Conservation (phyloP, 2,888 invertebrate species). For the Tetragnatha montana region DNA sequence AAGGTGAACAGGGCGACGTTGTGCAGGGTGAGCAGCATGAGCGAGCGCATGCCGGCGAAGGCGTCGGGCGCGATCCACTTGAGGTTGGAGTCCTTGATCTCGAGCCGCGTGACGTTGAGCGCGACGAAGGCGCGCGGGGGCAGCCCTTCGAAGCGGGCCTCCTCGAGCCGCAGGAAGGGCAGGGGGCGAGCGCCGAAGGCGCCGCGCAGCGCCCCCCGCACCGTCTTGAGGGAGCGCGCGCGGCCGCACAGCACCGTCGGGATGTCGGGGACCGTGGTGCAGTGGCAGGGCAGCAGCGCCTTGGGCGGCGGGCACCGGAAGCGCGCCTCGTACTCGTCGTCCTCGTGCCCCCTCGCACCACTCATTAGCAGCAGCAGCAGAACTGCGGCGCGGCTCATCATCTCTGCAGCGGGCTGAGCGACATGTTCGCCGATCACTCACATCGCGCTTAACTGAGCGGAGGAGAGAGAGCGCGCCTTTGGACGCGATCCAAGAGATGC, state of each 20-base stretch:
- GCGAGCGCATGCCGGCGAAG: slow-evolving; percentile 50
- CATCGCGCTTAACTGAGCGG: too few species aligned
- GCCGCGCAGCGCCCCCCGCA: slow-evolving; percentile 30
- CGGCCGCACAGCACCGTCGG: slow-evolving; percentile 53
- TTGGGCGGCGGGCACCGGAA: slow-evolving; percentile 58
- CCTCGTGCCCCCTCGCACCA: slow-evolving; percentile 21
- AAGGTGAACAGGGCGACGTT: slow-evolving; percentile 46
- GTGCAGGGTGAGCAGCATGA: slow-evolving; percentile 49
- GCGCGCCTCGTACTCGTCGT: slow-evolving; percentile 17
- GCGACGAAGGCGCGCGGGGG: slow-evolving; percentile 59
- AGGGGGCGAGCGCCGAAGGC: slow-evolving; percentile 43
- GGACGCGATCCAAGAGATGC: too few species aligned
- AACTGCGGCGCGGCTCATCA: slow-evolving; percentile 43
- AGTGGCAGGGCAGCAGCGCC: slow-evolving; percentile 58
- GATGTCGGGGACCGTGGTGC: slow-evolving; percentile 48
- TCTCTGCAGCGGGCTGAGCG: slow-evolving; percentile 45
- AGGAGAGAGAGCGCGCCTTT: too few species aligned
- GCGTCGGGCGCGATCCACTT: slow-evolving; percentile 48
- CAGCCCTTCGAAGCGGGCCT: slow-evolving; percentile 50
- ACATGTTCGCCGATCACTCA: too few species aligned
- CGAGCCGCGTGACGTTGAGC: slow-evolving; percentile 51
- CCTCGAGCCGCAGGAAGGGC: slow-evolving; percentile 47
- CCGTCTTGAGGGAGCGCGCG: slow-evolving; percentile 37
- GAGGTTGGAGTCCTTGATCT: slow-evolving; percentile 52
- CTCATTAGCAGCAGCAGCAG: slow-evolving; percentile 43